Percentiles rank a stretch among this genome's conserved stretches.
Conservation (phyloP, 2,113 vertebrate genomes). For the Apodemus speciosus region DNA sequence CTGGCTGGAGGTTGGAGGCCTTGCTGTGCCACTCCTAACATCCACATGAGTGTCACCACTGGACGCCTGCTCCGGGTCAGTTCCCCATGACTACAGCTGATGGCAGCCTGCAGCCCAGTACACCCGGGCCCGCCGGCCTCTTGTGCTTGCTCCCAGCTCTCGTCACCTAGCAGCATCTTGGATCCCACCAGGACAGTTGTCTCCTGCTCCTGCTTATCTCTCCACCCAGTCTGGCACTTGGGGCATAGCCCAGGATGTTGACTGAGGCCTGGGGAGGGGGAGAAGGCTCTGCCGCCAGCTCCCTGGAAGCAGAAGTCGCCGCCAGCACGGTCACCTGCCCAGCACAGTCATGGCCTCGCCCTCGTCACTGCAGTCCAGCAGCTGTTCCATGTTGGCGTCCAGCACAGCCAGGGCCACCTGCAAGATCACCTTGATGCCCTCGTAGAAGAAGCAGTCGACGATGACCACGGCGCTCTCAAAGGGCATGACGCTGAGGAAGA, state of each 20-base stretch:
- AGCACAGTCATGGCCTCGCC: conserved; percentile 99
- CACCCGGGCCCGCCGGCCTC: rapidly evolving
- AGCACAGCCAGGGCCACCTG: conserved; percentile 96
- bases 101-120: neutral
- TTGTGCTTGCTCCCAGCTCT: neutral
- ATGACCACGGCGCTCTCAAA: conserved; percentile 96
- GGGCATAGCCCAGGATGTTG: neutral
- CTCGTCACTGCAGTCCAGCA: conserved; percentile 93
- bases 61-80: neutral
- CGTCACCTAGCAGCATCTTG: neutral
- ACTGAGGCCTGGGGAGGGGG: neutral
- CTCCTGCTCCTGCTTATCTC: neutral
- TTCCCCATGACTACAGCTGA: too few species aligned
- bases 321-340: conserved; percentile 88
- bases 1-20: too few species aligned
- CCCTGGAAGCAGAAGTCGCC: neutral
- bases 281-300: neutral
- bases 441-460: conserved; percentile 98
- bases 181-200: neutral
- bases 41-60: rapidly evolving
- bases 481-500: conserved; percentile 98
- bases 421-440: conserved; percentile 97
- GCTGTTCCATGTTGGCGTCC: conserved; percentile 94
- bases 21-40: too few species aligned
- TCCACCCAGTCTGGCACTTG: neutral